phyloP scores from a whole-genome alignment of 2,888 invertebrate species.

The Tanytarsus gracilentus region DNA sequence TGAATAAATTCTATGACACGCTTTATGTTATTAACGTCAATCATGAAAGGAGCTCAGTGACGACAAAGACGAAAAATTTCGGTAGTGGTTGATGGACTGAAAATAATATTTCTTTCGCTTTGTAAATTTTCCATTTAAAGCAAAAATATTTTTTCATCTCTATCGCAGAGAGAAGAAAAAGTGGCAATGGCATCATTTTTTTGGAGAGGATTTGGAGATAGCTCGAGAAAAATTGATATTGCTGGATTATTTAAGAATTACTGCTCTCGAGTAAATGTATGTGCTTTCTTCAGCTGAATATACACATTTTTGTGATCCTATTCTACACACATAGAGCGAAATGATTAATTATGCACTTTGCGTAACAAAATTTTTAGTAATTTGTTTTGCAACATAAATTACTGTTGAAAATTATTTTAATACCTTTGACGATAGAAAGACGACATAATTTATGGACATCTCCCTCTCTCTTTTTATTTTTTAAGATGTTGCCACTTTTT shows the following conservation, averaged over 20 bases:
- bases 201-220: neutral
- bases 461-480: neutral
- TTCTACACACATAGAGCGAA: too few relatives aligned
- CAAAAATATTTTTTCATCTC: neutral
- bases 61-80: neutral
- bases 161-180: neutral
- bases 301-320: neutral
- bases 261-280: neutral
- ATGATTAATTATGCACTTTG: neutral
- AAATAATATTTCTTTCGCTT: too few relatives aligned
- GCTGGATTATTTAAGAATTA: neutral
- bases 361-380: neutral
- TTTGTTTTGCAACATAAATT: constrained; percentile 11
- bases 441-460: constrained; percentile 10
- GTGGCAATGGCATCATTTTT: neutral
- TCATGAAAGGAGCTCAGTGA: too few relatives aligned
- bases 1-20: too few relatives aligned
- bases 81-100: constrained; percentile 2
- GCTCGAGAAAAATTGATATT: neutral
- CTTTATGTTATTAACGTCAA: constrained; percentile 18
- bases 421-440: neutral
- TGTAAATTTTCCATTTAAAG: too few relatives aligned
- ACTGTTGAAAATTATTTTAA: constrained; percentile 1
- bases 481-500: constrained; percentile 4
- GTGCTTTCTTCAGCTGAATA: neutral